These are phyloP conservation scores for Brachymystax lenok DNA, from an alignment of 2,797 vertebrate species.

Conservation along the genomic window DNA sequence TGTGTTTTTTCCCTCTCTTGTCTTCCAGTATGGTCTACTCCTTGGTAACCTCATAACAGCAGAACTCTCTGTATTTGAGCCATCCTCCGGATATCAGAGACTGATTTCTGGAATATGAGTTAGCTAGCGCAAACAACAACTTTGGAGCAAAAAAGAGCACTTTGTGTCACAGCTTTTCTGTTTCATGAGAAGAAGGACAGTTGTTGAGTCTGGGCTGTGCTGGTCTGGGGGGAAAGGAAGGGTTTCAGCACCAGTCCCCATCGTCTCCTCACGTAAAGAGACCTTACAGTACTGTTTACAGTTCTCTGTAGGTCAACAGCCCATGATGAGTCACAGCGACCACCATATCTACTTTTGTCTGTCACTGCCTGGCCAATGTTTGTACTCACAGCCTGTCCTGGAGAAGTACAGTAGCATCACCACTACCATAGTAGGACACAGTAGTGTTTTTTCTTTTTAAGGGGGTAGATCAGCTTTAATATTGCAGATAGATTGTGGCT, in stretches of 20 bases:
- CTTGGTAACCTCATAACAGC: conserved; percentile 92
- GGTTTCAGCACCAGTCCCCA: neutral
- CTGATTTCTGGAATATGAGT: conserved; percentile 35
- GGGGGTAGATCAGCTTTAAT: too few species aligned
- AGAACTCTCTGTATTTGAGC: conserved; percentile 51
- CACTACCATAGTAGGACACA: neutral
- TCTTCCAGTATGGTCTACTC: conserved; percentile 96
- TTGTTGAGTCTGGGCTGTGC: too few species aligned
- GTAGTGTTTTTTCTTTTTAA: conserved; percentile 46
- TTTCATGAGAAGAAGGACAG: conserved; percentile 25
- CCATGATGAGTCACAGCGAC: conserved; percentile 23
- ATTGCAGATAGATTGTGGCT: too few species aligned
- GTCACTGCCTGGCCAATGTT: conserved; percentile 70
- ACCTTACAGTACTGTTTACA: conserved; percentile 62
- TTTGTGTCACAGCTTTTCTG: conserved; percentile 30
- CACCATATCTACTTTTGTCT: conserved; percentile 49
- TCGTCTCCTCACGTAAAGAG: conserved; percentile 24
- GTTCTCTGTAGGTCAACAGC: conserved; percentile 43
- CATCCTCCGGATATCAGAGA: conserved; percentile 41
- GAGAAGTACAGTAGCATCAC: neutral
- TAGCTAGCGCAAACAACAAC: conserved; percentile 25
- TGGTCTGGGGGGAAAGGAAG: conserved; percentile 5
- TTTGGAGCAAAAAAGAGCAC: conserved; percentile 25
- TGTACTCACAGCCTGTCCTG: conserved; percentile 34
- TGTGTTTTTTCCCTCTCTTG: conserved; percentile 57